Evolutionary conservation across 30 jellyfish, hydroid and myxozoan species (phyloP).

Genomic region (Aurelia sp.): DNA sequence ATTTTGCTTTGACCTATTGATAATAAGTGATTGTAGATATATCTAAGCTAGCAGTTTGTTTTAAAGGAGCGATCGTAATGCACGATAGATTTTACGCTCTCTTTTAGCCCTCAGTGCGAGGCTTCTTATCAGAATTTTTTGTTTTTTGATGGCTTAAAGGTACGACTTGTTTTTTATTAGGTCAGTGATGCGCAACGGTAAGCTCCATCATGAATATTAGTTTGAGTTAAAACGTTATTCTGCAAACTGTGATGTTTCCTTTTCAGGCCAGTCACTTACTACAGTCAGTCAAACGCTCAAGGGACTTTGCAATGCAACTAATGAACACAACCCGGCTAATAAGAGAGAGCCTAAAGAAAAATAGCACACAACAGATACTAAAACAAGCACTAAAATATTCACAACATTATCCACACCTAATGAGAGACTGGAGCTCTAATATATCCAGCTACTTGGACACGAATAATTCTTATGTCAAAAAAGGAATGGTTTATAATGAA

Average conservation of each 20-base stretch:
- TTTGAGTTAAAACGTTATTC: neutral
- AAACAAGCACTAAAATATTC: conserved; percentile 51
- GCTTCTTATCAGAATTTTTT: too few species aligned
- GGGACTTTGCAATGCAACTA: conserved; percentile 80
- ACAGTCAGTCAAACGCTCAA: conserved; percentile 60
- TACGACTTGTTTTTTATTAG: too few species aligned
- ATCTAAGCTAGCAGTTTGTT: too few species aligned
- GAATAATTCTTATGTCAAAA: neutral
- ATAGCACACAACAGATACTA: conserved; percentile 67
- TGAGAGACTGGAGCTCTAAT: conserved; percentile 48
- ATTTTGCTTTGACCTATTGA: too few species aligned
- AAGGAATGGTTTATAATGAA: conserved; percentile 34
- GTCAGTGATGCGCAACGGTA: too few species aligned
- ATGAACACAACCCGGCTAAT: conserved; percentile 57
- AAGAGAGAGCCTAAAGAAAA: conserved; percentile 26
- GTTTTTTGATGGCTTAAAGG: too few species aligned
- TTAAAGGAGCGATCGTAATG: too few species aligned
- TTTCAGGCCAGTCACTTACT: conserved; percentile 84
- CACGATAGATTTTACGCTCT: too few species aligned
- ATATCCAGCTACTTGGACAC: conserved; percentile 2
- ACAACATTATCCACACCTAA: conserved; percentile 65
- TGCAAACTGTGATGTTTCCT: neutral
- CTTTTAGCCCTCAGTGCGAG: too few species aligned
- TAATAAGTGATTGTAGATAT: too few species aligned
- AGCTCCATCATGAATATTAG: neutral